Conservation (phyloP, 1,140 invertebrate species). For the Tachypleus tridentatus region DNA sequence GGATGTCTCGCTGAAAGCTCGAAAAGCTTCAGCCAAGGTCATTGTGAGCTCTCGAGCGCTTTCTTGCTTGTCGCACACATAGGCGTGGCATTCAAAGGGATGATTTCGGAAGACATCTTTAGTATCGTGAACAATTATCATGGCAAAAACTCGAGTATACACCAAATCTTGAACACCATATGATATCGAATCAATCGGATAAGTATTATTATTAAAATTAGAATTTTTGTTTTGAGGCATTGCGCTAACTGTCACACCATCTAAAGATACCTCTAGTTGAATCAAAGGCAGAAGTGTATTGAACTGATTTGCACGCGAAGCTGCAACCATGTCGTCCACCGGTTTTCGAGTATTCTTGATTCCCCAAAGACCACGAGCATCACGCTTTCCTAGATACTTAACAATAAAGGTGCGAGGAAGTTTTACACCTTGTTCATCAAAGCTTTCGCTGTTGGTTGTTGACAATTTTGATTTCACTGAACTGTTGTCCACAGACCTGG, state of each 20-base stretch:
- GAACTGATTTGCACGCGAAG: slow-evolving; percentile 54
- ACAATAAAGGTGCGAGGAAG: slow-evolving; percentile 49
- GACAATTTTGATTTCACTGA: no score
- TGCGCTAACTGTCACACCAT: slow-evolving; percentile 52
- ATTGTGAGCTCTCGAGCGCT: slow-evolving; percentile 72
- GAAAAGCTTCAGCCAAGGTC: slow-evolving; percentile 75
- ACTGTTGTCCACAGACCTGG: no score
- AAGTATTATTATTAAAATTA: slow-evolving; percentile 37
- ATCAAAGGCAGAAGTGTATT: slow-evolving; percentile 58
- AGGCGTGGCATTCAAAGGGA: slow-evolving; percentile 84
- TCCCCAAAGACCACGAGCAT: slow-evolving; percentile 72
- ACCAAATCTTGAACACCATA: slow-evolving; percentile 63
- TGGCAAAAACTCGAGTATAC: slow-evolving; percentile 85
- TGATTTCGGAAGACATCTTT: slow-evolving; percentile 42
- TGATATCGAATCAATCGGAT: slow-evolving; percentile 54
- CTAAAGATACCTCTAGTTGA: slow-evolving; percentile 54
- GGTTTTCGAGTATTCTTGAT: slow-evolving; percentile 52
- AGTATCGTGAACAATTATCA: slow-evolving; percentile 71
- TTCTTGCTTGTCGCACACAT: slow-evolving; percentile 75
- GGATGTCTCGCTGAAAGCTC: slow-evolving; percentile 65
- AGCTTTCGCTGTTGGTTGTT: no score
- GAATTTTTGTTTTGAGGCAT: slow-evolving; percentile 46
- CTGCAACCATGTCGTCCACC: slow-evolving; percentile 73
- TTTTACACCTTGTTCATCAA: neutral
- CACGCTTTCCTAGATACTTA: slow-evolving; percentile 69